Evolutionary conservation across 1,140 invertebrate genomes (phyloP), one percentile per base, ranked within the genome.

Genomic region (Papilio helenus): DNA sequence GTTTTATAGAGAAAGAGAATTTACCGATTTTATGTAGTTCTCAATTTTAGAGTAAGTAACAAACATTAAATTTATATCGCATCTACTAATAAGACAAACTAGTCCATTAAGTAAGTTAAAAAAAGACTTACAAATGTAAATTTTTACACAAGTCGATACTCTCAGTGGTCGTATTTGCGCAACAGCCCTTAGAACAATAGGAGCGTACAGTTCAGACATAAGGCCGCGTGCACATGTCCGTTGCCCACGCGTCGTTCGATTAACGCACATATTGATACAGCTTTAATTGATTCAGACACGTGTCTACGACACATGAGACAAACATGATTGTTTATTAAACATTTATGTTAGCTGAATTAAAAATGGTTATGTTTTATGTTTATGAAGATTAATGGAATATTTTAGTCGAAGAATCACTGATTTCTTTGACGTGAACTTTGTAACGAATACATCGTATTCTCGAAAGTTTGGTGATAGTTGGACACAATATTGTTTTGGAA

Each of bases 321-420:
- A 18, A 23, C 18, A 39, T 7, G 34, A 39, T 39, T 42, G 18
- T 72, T 72, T 44, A 20, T 39, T 42, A 72, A 72, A 3, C 71
- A 34, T 72, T 72, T 42, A 8, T 42, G 14, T 10, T 42, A 42
- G 23, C 39, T 39, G 18, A n/a, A 68, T 16, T 29, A 16, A 68
- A 68, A 29, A 55, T 1, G 5, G 0, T 39, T 8, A 8, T 39
- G 7, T 7, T 39, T 34, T 39, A 4, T 39, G 4, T 39, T 39
- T 7, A 39, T 8, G 7, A 39, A 39, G 34, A 39, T 39, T 3
- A 39, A 39, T 39, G 34, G 34, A 34, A 34, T 34, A n/a, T n/a
- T n/a, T n/a, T n/a, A n/a, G n/a, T n/a, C n/a, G 88, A 89, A 92
- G 89, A 90, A 90, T 85, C 88, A 89, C 87, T 91, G 90, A 93